Base-by-base conservation (phyloP, 2,113 vertebrate species). In the Scopus umbretta region DNA sequence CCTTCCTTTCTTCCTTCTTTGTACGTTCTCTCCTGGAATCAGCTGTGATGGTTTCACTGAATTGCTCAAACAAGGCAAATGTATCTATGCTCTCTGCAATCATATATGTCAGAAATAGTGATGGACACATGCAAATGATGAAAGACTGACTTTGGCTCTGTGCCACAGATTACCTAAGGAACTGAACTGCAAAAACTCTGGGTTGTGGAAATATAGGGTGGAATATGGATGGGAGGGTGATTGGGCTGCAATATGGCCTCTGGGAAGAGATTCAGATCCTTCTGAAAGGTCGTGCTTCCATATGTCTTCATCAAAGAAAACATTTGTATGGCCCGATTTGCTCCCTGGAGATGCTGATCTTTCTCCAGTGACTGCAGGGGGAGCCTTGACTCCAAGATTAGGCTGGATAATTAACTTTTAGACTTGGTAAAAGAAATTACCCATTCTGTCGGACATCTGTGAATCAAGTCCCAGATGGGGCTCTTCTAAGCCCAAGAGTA, bases 351-450 rank as follows among this genome's bases (percentile, higher is more conserved):
- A 10, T 45, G 45, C 40, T 49, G 50, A 21, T 4, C 25, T 10
- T 76, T 34, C 42, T 66, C 13, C 80, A 14, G 50, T 23, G 92
- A 38, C 95, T 94, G 93, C 72, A 97, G 92, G 63, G 94, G 94
- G 91, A 95, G 88, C 91, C 59, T 94, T 67, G 86, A 53, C 80
- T 84, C 72, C 80, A 62, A 42, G 29, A 58, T 95, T 53, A 49
- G 13, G 5, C 50, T 32, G 36, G 34, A 23, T 40, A 50, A 23
- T 7, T 27, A 40, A 14, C 26, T 38, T 40, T 9, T 11, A 20
- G 36, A 13, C 14, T 8, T 38, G 17, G 47, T 32, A 7, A 13
- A n/a, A 38, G 26, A 63, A 82, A 52, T 23, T 7, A 10, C 36
- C 45, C 12, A 1, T 40, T 52, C 42, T n/a, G 40, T 9, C 27